Conservation (phyloP, 1,140 invertebrate species). For the Metopolophium dirhodum region DNA sequence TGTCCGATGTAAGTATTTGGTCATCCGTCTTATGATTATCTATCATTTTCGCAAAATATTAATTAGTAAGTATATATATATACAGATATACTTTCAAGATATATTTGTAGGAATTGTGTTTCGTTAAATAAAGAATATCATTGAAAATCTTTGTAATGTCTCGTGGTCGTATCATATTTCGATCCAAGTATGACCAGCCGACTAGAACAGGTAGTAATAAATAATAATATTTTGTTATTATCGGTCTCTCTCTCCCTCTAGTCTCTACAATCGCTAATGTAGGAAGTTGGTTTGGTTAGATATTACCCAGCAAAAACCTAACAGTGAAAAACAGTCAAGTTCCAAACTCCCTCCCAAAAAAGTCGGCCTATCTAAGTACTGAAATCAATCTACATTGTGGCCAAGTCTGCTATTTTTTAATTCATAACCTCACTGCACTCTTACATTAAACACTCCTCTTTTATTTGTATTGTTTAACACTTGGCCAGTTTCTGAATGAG, state of each 20-base stretch:
- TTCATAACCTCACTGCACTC: too few species aligned
- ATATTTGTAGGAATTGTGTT: background rate
- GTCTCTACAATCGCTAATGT: background rate
- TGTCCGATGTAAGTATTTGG: background rate
- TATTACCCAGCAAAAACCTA: background rate
- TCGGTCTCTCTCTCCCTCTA: background rate
- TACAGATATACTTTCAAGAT: background rate
- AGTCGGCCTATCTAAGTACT: too few species aligned
- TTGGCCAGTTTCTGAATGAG: too few species aligned
- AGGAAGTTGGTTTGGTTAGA: background rate
- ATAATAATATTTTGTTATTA: background rate
- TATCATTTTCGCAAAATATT: background rate
- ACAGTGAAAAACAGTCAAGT: too few species aligned
- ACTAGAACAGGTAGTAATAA: background rate
- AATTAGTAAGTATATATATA: too few species aligned
- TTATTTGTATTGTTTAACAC: too few species aligned
- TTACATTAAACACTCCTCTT: too few species aligned
- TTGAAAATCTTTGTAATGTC: background rate
- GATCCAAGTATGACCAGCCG: background rate
- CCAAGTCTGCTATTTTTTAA: too few species aligned
- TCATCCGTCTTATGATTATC: background rate
- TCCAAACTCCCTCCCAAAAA: too few species aligned
- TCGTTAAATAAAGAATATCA: background rate
- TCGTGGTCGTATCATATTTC: background rate
- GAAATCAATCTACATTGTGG: too few species aligned